phyloP scores from a whole-genome alignment of 1,140 invertebrate species.

The Drosophila tristis region DNA sequence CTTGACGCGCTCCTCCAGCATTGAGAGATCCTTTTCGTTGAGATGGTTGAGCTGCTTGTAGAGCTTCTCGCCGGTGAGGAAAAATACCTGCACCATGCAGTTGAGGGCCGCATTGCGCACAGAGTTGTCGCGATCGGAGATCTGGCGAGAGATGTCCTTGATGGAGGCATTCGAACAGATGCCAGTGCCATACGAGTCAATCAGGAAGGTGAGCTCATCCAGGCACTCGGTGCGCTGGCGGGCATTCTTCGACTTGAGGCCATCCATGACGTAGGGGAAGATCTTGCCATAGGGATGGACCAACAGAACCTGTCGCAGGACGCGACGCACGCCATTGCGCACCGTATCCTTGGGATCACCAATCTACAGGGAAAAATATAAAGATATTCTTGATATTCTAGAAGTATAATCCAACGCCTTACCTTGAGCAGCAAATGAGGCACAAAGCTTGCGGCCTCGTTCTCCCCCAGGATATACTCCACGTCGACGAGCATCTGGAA shows the following conservation, averaged over 20 bases:
- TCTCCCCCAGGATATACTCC: slow-evolving; percentile 94
- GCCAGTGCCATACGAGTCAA: slow-evolving; percentile 93
- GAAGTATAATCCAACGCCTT: slow-evolving; percentile 18
- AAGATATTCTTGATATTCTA: not conserved
- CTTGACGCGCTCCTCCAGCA: slow-evolving; percentile 98
- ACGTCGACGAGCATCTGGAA: slow-evolving; percentile 92
- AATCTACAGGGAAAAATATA: slow-evolving; percentile 86
- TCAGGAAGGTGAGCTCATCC: slow-evolving; percentile 94
- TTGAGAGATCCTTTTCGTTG: slow-evolving; percentile 95
- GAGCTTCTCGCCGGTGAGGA: slow-evolving; percentile 94
- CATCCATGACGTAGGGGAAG: slow-evolving; percentile 96
- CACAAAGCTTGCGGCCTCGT: slow-evolving; percentile 96
- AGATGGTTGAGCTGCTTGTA: slow-evolving; percentile 96
- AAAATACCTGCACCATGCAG: slow-evolving; percentile 95
- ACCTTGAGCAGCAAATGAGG: slow-evolving; percentile 97
- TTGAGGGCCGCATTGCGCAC: slow-evolving; percentile 98
- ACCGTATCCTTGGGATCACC: slow-evolving; percentile 98
- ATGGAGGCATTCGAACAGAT: slow-evolving; percentile 93
- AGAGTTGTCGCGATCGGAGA: slow-evolving; percentile 97
- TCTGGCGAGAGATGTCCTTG: slow-evolving; percentile 96
- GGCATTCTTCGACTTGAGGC: slow-evolving; percentile 98
- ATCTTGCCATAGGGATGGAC: slow-evolving; percentile 96
- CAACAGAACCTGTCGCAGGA: slow-evolving; percentile 93
- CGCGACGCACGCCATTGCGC: slow-evolving; percentile 92
- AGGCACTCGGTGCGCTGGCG: slow-evolving; percentile 98